Evolutionary conservation across 1,140 invertebrate species (phyloP).

Genomic region (Zaprionus davidi): DNA sequence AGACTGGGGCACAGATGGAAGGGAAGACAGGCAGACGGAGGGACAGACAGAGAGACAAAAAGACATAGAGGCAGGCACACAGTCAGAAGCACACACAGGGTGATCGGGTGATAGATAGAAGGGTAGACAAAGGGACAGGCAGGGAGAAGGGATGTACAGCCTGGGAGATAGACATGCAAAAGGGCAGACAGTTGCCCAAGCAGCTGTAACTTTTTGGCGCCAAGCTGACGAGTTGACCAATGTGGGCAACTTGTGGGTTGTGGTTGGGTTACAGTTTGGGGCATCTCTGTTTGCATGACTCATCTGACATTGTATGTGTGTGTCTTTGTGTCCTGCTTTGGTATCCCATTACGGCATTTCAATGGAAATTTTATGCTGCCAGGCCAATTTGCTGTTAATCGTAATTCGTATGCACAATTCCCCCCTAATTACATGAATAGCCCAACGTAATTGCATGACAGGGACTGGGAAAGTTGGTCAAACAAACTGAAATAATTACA

Average conservation of each 20-base stretch:
- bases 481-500: constrained; percentile 9
- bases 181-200: background rate
- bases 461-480: background rate
- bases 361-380: constrained; percentile 17
- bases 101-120: no score
- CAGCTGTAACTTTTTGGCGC: constrained; percentile 43
- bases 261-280: background rate
- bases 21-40: no score
- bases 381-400: constrained; percentile 59
- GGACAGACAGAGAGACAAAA: no score
- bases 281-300: constrained; percentile 40
- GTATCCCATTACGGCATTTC: constrained; percentile 50
- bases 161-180: background rate
- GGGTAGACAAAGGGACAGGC: no score
- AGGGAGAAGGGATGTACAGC: no score
- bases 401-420: constrained; percentile 66
- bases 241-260: background rate
- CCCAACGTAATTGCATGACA: constrained; percentile 16
- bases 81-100: no score
- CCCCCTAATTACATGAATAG: constrained; percentile 58
- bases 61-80: no score
- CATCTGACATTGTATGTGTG: constrained; percentile 33
- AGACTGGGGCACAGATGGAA: no score
- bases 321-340: constrained; percentile 16
- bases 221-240: constrained; percentile 27